phyloP scores from a whole-genome alignment of 1,140 invertebrate genomes.

The Meloidogyne floridensis region DNA sequence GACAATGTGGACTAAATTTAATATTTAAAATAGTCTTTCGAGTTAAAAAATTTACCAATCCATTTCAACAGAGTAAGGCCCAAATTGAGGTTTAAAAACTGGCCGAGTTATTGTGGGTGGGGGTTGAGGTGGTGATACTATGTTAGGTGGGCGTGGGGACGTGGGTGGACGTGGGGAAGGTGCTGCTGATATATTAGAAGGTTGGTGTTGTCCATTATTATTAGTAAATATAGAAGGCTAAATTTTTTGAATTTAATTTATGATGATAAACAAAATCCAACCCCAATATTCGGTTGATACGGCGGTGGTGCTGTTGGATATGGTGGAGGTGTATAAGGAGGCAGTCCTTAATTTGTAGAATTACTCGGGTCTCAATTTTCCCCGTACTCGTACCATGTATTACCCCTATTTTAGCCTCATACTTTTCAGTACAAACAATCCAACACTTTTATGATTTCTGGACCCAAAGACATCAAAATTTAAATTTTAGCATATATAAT shows the following conservation, averaged over 20 bases:
- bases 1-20: background rate
- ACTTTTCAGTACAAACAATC: too few relatives aligned
- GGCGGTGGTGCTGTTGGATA: background rate
- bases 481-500: too few relatives aligned
- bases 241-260: background rate
- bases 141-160: too few relatives aligned
- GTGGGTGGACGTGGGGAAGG: too few relatives aligned
- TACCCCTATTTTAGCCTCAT: too few relatives aligned
- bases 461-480: too few relatives aligned
- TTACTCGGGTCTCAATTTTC: too few relatives aligned
- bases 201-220: background rate
- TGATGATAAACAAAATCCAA: background rate
- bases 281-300: background rate
- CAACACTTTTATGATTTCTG: too few relatives aligned
- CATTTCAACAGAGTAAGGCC: slow-evolving; percentile 59
- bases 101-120: background rate
- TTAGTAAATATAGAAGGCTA: background rate
- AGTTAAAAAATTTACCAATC: slow-evolving; percentile 47
- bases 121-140: background rate
- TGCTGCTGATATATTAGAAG: background rate
- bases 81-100: slow-evolving; percentile 43
- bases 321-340: background rate
- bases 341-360: too few relatives aligned
- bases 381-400: too few relatives aligned
- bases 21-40: background rate